Base-by-base conservation (phyloP, 2,888 invertebrate species). In the Agriotes lineatus region DNA sequence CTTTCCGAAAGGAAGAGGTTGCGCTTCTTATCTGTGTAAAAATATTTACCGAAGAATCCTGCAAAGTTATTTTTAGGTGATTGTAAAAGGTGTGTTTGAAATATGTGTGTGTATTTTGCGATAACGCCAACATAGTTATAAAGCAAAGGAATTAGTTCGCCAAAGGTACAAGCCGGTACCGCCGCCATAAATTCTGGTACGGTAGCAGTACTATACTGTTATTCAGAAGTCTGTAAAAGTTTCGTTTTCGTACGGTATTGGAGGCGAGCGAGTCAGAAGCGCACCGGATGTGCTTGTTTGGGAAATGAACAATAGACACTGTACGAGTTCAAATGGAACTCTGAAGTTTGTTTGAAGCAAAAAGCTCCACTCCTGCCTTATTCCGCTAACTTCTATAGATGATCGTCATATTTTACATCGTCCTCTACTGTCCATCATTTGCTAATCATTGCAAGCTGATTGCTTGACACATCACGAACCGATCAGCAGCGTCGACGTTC, bases 111-210 rank as follows among this genome's bases (percentile, higher is more conserved):
- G 61, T 62, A 63, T 48, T 67, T 67, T 62, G 57, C 44, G 67
- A 67, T 62, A 62, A 39, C 57, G 39, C 52, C 52, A 52, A 52
- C 52, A 52, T 52, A 52, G 52, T 58, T 59, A 64, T 48, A 72
- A 72, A 73, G 67, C 66, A 71, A 74, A 74, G 67, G 71, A 75
- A 75, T 73, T 75, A 71, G 73, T 70, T 68, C 65, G 67, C 67
- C 62, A 50, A 67, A 65, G 71, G 74, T 71, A 74, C 74, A 66
- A 73, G 67, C 69, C 64, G 73, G 73, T 73, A 75, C 75, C 74
- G 71, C 56, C 48, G 66, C 69, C 58, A 71, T 74, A 72, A 70
- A 62, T 70, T 72, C 42, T 30, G 37, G 39, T 58, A 66, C 45
- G 48, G 50, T 44, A 59, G 33, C 52, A 57, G 50, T 66, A 30